phyloP scores from a whole-genome alignment of 2,888 invertebrate genomes.

The Daptonema setosum region DNA sequence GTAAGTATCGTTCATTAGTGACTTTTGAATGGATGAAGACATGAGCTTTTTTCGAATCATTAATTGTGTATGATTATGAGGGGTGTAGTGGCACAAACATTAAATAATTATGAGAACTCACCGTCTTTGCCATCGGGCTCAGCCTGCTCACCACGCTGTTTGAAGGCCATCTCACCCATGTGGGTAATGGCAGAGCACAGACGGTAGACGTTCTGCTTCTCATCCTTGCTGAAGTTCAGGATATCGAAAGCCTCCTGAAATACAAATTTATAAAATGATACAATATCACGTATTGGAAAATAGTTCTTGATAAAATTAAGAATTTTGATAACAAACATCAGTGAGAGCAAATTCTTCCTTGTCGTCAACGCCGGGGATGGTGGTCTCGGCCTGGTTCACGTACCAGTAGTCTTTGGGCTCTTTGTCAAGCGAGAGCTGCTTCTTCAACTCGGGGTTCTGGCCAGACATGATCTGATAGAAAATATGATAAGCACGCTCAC shows the following conservation, averaged over 20 bases:
- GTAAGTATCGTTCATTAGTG: too few relatives aligned
- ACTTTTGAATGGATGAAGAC: too few relatives aligned
- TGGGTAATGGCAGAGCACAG: slow-evolving; percentile 96
- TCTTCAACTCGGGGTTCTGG: slow-evolving; percentile 33
- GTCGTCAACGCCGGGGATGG: slow-evolving; percentile 78
- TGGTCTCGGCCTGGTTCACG: slow-evolving; percentile 75
- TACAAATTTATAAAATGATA: neutral
- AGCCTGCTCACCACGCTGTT: slow-evolving; percentile 99
- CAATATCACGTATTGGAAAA: too few relatives aligned
- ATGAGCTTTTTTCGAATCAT: too few relatives aligned
- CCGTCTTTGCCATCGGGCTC: slow-evolving; percentile 42
- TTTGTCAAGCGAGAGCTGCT: slow-evolving; percentile 36
- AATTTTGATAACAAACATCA: slow-evolving; percentile 15
- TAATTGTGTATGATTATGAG: too few relatives aligned
- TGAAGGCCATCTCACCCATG: slow-evolving; percentile 99
- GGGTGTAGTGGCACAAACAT: too few relatives aligned
- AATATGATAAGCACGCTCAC: slow-evolving; percentile 99
- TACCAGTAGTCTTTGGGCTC: slow-evolving; percentile 73
- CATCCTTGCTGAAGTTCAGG: slow-evolving; percentile 83
- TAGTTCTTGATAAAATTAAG: too few relatives aligned
- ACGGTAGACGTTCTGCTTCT: slow-evolving; percentile 89
- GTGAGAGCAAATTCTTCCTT: slow-evolving; percentile 53
- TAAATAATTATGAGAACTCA: too few relatives aligned
- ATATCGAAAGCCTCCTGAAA: slow-evolving; percentile 87
- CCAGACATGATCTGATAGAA: slow-evolving; percentile 99